A percentile compares a stretch with the other conserved stretches of the same genome.
phyloP scores from a whole-genome alignment of 1,140 invertebrate species.

The Calycopis cecrops region DNA sequence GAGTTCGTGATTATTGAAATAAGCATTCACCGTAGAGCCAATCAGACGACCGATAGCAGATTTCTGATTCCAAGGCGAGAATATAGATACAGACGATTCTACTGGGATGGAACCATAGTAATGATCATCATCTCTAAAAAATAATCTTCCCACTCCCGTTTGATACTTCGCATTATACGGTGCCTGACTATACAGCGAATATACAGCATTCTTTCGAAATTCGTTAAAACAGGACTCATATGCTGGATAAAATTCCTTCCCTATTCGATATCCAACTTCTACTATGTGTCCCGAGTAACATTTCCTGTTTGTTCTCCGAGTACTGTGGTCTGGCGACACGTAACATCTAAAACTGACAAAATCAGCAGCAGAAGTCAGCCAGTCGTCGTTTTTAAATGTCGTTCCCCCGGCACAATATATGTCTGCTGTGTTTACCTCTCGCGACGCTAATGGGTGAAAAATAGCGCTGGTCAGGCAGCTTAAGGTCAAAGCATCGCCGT shows the following conservation, averaged over 20 bases:
- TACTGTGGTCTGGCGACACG: constrained; percentile 36
- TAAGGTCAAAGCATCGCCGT: constrained; percentile 43
- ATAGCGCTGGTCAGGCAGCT: constrained; percentile 45
- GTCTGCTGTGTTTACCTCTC: constrained; percentile 28
- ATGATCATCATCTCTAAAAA: constrained; percentile 43
- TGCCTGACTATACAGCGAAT: constrained; percentile 59
- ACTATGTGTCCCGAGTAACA: constrained; percentile 48
- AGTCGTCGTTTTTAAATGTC: constrained; percentile 48
- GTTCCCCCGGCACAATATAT: constrained; percentile 46
- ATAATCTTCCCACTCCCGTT: constrained; percentile 48
- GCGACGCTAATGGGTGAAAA: constrained; percentile 34
- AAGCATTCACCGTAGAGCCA: constrained; percentile 36
- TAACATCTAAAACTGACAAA: constrained; percentile 48
- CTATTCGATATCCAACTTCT: constrained; percentile 55
- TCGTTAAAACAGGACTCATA: constrained; percentile 62
- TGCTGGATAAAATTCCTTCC: constrained; percentile 43
- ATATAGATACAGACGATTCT: constrained; percentile 28
- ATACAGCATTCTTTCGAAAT: constrained; percentile 37
- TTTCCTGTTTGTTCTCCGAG: constrained; percentile 43
- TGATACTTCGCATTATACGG: constrained; percentile 57
- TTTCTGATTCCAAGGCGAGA: constrained; percentile 46
- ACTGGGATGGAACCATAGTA: constrained; percentile 46
- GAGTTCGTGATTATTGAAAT: constrained; percentile 55
- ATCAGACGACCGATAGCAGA: constrained; percentile 43
- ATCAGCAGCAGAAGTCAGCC: constrained; percentile 34